Percentiles rank a stretch among this genome's conserved stretches.
phyloP scores from a whole-genome alignment of 2,888 invertebrate genomes.

The Ellobium chinense region DNA sequence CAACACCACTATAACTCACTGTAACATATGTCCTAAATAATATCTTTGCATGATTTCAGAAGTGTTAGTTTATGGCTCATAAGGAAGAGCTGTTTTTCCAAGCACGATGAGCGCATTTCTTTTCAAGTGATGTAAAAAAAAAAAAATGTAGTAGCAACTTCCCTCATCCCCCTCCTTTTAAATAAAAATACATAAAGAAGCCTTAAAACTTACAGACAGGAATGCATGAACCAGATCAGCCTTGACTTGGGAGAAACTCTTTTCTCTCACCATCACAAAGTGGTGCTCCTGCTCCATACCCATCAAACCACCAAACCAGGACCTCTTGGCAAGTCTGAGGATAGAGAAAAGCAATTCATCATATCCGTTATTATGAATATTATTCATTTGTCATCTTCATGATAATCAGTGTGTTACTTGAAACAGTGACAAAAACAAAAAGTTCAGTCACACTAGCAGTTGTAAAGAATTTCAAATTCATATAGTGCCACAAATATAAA shows the following conservation, averaged over 20 bases:
- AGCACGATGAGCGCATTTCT: too few species aligned
- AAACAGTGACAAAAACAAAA: slow-evolving; percentile 45
- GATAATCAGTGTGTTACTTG: slow-evolving; percentile 86
- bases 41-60: too few species aligned
- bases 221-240: slow-evolving; percentile 99
- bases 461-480: too few species aligned
- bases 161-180: too few species aligned
- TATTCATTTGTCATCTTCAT: slow-evolving; percentile 96
- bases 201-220: slow-evolving; percentile 89
- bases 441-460: too few species aligned
- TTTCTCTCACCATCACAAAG: slow-evolving; percentile 96
- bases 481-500: too few species aligned
- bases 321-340: slow-evolving; percentile 88
- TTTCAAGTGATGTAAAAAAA: background rate
- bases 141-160: background rate
- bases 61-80: too few species aligned
- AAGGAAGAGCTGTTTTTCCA: too few species aligned
- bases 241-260: slow-evolving; percentile 97
- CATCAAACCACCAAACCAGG: slow-evolving; percentile 99
- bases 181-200: too few species aligned
- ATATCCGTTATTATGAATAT: slow-evolving; percentile 88
- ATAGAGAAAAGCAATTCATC: background rate
- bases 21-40: too few species aligned
- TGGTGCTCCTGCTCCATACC: slow-evolving; percentile 95
- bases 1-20: too few species aligned